phyloP scores from a whole-genome alignment of 2,113 vertebrate species.

The Emydocephalus ijimae region DNA sequence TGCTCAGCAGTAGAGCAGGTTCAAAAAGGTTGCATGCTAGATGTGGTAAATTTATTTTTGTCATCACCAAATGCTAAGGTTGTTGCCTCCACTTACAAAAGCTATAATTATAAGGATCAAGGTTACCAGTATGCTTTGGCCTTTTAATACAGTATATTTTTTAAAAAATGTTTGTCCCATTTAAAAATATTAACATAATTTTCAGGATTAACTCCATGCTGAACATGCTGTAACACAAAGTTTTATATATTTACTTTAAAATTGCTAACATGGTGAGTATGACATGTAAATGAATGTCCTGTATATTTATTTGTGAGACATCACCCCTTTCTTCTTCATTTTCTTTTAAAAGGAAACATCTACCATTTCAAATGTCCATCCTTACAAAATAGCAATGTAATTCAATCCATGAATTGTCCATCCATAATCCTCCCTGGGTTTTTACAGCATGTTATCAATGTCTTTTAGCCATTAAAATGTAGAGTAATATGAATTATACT shows the following conservation, averaged over 20 bases:
- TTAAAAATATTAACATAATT: neutral
- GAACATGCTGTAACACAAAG: neutral
- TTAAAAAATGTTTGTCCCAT: neutral
- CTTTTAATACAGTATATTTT: neutral
- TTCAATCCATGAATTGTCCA: neutral
- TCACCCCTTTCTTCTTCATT: neutral
- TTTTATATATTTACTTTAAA: neutral
- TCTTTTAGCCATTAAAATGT: neutral
- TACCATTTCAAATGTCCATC: neutral
- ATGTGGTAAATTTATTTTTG: neutral
- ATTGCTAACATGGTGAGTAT: neutral
- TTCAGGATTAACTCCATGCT: neutral
- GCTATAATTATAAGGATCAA: neutral
- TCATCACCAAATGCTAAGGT: neutral
- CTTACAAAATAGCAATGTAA: neutral
- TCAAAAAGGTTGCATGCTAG: neutral
- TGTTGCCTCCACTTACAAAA: neutral
- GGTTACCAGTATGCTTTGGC: neutral
- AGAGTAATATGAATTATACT: neutral
- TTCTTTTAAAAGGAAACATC: neutral
- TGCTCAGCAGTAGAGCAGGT: neutral
- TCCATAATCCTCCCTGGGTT: neutral
- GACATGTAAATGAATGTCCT: neutral
- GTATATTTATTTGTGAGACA: neutral
- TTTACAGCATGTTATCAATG: neutral